A percentile compares a stretch with the other conserved stretches of the same genome.
phyloP scores from a whole-genome alignment of 2,888 invertebrate genomes.

The Ecliptopera silaceata region DNA sequence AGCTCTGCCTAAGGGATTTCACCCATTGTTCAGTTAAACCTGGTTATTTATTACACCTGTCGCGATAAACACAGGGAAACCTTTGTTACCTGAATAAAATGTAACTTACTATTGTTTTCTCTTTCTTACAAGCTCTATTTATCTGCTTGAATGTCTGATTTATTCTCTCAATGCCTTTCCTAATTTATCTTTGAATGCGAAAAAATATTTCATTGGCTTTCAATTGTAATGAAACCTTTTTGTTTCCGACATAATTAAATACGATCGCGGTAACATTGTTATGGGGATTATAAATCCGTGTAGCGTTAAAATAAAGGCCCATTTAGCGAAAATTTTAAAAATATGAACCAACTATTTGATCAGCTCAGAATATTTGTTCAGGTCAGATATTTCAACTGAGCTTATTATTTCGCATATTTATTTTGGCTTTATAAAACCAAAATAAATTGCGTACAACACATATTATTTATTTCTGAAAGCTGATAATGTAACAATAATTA shows the following conservation, averaged over 20 bases:
- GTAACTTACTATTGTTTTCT: conserved; percentile 43
- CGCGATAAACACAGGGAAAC: conserved; percentile 41
- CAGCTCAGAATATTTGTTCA: too few species aligned
- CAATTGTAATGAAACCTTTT: background rate
- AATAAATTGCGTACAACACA: too few species aligned
- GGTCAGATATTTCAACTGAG: background rate
- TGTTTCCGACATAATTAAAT: background rate
- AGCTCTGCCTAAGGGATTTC: conserved; percentile 19
- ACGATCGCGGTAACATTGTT: background rate
- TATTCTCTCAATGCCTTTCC: conserved; percentile 16
- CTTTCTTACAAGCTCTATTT: conserved; percentile 25
- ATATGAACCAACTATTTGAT: too few species aligned
- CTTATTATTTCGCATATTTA: too few species aligned
- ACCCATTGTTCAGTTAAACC: conserved; percentile 34
- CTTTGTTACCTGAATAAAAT: conserved; percentile 50
- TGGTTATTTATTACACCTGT: conserved; percentile 44
- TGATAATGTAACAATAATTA: too few species aligned
- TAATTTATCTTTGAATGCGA: background rate
- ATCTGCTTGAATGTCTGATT: conserved; percentile 8
- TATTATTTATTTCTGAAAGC: too few species aligned
- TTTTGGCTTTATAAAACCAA: too few species aligned
- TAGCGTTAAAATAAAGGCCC: background rate
- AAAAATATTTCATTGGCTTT: background rate
- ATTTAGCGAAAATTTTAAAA: too few species aligned
- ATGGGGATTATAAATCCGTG: background rate